Conservation (phyloP, 2,797 vertebrate species). For the Lithobates pipiens region DNA sequence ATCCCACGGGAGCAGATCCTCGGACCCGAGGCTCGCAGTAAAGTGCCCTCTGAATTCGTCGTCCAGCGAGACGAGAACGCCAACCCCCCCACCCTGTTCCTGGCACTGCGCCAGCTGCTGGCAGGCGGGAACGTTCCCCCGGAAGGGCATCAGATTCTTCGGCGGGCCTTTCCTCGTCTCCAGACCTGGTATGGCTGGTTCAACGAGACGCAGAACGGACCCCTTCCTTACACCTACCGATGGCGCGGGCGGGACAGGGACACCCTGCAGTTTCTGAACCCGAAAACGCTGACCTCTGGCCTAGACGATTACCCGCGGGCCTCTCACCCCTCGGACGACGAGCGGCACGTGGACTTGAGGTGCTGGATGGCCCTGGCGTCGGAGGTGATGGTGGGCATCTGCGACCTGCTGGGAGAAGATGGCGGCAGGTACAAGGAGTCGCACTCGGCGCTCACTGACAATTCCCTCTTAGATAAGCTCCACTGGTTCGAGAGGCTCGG, state of each 20-base stretch:
- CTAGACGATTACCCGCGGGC: conserved; percentile 94
- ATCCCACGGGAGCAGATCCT: conserved; percentile 95
- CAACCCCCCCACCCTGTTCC: conserved; percentile 92
- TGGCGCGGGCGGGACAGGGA: conserved; percentile 92
- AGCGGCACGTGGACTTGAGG: conserved; percentile 91
- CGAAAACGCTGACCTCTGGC: conserved; percentile 92
- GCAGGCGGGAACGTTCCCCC: conserved; percentile 35
- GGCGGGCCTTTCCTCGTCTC: conserved; percentile 84
- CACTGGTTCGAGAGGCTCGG: conserved; percentile 89
- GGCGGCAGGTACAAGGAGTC: conserved; percentile 72
- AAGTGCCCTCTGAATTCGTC: conserved; percentile 90
- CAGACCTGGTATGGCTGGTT: conserved; percentile 94
- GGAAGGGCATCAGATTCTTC: conserved; percentile 76
- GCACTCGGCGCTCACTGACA: conserved; percentile 76
- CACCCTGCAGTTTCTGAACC: conserved; percentile 88
- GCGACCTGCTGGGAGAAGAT: conserved; percentile 80
- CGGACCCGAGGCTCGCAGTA: conserved; percentile 89
- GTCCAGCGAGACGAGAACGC: conserved; percentile 89
- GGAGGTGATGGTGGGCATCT: conserved; percentile 80
- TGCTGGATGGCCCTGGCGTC: conserved; percentile 94
- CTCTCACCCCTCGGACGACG: conserved; percentile 88
- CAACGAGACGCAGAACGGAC: conserved; percentile 86
- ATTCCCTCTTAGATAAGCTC: conserved; percentile 77
- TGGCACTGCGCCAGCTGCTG: conserved; percentile 84
- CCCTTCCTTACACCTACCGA: conserved; percentile 85